Evolutionary conservation across 1,140 invertebrate species (phyloP), one percentile per base, ranked within the genome.

Genomic region (Drosophila tani): DNA sequence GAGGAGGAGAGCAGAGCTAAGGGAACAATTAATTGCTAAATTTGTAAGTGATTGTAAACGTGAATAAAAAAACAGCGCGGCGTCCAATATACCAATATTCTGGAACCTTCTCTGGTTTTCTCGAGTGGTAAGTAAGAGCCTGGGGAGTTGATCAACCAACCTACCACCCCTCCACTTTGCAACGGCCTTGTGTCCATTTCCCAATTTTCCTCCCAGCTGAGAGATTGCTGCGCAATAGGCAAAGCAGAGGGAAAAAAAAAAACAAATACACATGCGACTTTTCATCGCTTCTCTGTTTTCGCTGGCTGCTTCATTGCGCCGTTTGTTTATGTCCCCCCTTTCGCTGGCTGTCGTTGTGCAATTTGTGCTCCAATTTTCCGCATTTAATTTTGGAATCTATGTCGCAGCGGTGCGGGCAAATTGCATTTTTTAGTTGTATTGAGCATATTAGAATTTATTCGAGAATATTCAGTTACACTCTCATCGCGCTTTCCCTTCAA

Each of bases 331-430:
- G 70, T 82, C 64, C 58, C 56, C 27, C 24, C 41, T 29, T 82
- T 65, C 70, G 75, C 43, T 87, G 15, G 41, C 43, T 47, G 46
- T 38, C 49, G 50, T 75, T 79, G 81, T 84, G 68, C 71, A 73
- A 82, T 69, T 71, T 47, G 19, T 55, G 63, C 49, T 60, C 59
- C 60, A 65, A 51, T 83, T 75, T 74, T 79, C 40, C 56, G 46
- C 17, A 38, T 77, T 81, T 81, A 87, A 91, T 87, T 91, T 83
- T 83, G 88, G 88, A 91, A 91, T 64, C 70, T 87, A 60, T 81
- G 85, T 90, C 85, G 32, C 9, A 3, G 45, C 51, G 21, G 27
- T 11, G 43, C n/a, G n/a, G n/a, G n/a, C n/a, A n/a, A n/a, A n/a
- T n/a, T n/a, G n/a, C 40, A 45, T 35, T 47, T 70, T 57, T 24